Percentiles rank a stretch among this genome's conserved stretches.
Conservation (phyloP, 2,797 vertebrate genomes). For the Dicrostonyx torquatus region DNA sequence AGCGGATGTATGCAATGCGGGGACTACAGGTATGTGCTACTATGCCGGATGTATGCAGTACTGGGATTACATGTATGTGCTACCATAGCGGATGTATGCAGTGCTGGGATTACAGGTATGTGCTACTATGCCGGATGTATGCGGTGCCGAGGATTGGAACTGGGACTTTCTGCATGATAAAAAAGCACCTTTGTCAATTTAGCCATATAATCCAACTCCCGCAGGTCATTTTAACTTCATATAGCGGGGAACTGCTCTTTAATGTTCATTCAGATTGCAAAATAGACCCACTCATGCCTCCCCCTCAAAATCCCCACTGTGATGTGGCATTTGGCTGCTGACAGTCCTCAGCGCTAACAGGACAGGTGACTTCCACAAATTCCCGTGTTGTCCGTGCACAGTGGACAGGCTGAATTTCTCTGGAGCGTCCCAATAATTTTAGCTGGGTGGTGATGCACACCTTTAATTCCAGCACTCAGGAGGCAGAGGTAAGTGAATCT, state of each 20-base stretch:
- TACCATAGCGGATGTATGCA: no score
- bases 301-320: fast-evolving
- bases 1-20: no score
- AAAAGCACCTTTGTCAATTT: not conserved
- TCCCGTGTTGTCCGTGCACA: not conserved
- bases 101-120: not conserved
- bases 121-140: not conserved
- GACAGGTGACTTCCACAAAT: not conserved
- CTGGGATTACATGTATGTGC: not conserved
- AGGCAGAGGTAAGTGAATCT: not conserved
- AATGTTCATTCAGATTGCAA: not conserved
- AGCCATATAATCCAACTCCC: not conserved
- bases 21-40: not conserved
- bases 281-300: fast-evolving
- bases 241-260: not conserved
- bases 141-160: not conserved
- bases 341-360: no score
- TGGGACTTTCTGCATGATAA: not conserved
- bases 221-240: not conserved
- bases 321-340: not conserved
- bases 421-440: not conserved
- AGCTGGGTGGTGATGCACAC: not conserved
- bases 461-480: not conserved
- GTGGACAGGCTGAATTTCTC: not conserved
- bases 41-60: not conserved